Percentiles rank a stretch among this genome's conserved stretches.
Conservation (phyloP, 2,797 vertebrate genomes). For the Protonibea diacanthus region DNA sequence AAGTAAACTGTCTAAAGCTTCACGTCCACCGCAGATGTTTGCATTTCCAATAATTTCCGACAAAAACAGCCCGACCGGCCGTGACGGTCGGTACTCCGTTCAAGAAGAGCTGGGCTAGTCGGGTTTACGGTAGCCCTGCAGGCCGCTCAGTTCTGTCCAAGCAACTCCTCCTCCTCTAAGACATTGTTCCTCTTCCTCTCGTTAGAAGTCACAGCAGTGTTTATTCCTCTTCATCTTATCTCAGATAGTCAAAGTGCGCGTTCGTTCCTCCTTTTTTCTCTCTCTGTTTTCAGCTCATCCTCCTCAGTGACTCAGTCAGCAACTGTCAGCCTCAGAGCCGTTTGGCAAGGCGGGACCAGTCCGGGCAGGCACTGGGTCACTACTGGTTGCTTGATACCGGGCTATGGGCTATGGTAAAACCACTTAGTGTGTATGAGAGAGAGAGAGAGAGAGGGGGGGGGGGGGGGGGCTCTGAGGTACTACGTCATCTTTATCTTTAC, state of each 20-base stretch:
- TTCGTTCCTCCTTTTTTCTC: neutral
- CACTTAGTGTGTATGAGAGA: slow-evolving; percentile 25
- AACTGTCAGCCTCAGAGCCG: slow-evolving; percentile 25
- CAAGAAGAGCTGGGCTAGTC: neutral
- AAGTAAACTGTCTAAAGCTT: slow-evolving; percentile 19
- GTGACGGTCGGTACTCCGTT: neutral
- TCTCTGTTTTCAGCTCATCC: slow-evolving; percentile 7
- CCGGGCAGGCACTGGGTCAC: slow-evolving; percentile 28
- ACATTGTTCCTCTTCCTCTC: slow-evolving; percentile 30
- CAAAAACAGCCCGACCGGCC: neutral
- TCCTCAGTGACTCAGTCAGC: neutral
- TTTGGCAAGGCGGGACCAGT: slow-evolving; percentile 43
- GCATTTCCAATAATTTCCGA: slow-evolving; percentile 37
- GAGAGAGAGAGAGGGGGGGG: slow-evolving; percentile 14
- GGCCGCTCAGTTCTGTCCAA: slow-evolving; percentile 42
- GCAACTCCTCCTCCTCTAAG: slow-evolving; percentile 38
- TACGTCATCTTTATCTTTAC: too few relatives aligned
- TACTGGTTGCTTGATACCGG: slow-evolving; percentile 33
- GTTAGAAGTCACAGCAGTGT: neutral
- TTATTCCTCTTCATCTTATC: neutral
- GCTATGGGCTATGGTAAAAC: slow-evolving; percentile 34
- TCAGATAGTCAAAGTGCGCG: neutral
- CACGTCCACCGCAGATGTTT: slow-evolving; percentile 16
- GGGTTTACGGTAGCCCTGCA: slow-evolving; percentile 4
- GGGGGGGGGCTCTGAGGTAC: slow-evolving; percentile 31